Base-by-base conservation (phyloP, 2,113 vertebrate genomes). In the Tachysurus vachellii region DNA sequence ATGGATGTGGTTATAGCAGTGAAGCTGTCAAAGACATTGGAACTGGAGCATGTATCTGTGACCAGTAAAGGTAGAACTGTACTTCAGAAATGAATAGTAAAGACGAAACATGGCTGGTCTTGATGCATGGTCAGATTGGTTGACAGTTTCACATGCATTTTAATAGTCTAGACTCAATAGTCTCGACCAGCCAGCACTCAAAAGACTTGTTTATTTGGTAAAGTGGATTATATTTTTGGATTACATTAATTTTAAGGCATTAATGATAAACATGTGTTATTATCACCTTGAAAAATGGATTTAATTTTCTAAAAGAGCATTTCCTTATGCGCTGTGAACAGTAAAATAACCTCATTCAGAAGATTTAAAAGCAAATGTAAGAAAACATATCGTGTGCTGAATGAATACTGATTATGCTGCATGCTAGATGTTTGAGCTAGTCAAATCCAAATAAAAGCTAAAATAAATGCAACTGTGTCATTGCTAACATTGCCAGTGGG, bases 11-110 rank as follows among this genome's bases (percentile, higher is more conserved):
- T 86, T 62, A 47, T 81, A 50, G 42, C 44, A 31, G 31, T 73
- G 61, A 83, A 81, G 75, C 54, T 70, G 80, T 59, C 80, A 83
- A 50, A 77, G 68, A 80, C 84, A 62, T 26, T 56, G 56, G 82
- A 47, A 56, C 81, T 62, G 44, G 50, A 56, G 26, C 56, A 77
- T 56, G 44, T 56, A 44, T 66, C 57, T 66, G 59, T 64, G 79
- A 47, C 28, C 44, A 82, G 82, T 83, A 86, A 86, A 50, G 28
- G 79, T 62, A 59, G 44, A 47, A 64, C 76, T 85, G 77, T 62
- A 87, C 47, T 79, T 87, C 73, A 23, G 66, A 81, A 64, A 57
- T 85, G 59, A 47, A 85, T 56, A 76, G 80, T 85, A 56, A 84
- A n/a, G 81, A 82, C 84, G 73, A 90, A 84, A 81, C 76, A 62